A percentile compares a stretch with the other conserved stretches of the same genome.
These are phyloP conservation scores for Ochropleura plecta DNA, from an alignment of 2,888 invertebrate species.

Conservation along the genomic window DNA sequence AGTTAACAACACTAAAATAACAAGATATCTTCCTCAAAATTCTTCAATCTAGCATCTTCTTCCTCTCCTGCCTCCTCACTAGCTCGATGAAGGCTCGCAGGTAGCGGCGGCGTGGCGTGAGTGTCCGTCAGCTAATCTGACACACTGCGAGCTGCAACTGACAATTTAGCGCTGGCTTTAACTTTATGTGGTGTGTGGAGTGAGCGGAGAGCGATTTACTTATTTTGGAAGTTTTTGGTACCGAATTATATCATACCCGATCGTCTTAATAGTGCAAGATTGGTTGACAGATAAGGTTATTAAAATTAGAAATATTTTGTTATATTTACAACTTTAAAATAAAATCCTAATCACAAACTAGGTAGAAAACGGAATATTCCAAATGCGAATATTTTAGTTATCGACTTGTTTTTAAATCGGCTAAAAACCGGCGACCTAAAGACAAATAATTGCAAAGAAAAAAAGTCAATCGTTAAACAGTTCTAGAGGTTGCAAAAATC, in stretches of 20 bases:
- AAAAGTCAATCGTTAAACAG: background rate
- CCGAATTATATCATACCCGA: background rate
- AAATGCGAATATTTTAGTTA: background rate
- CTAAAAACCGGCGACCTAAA: background rate
- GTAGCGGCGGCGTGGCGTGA: conserved; percentile 21
- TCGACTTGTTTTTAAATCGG: background rate
- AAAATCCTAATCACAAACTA: background rate
- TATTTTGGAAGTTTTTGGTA: background rate
- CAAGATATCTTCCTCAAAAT: background rate
- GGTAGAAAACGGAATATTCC: background rate
- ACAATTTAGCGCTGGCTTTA: conserved; percentile 74
- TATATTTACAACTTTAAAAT: background rate
- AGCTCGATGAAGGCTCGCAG: conserved; percentile 31
- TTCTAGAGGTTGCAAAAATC: background rate
- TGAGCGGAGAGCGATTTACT: conserved; percentile 37
- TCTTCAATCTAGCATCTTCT: background rate
- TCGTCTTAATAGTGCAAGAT: background rate
- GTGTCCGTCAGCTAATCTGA: conserved; percentile 72
- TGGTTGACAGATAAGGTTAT: background rate
- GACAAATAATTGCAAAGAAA: background rate
- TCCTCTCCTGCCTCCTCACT: background rate
- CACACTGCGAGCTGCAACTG: conserved; percentile 69
- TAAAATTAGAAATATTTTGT: background rate
- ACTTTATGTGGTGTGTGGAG: background rate
- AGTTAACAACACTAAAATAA: background rate